Percentiles rank a stretch among this genome's conserved stretches.
These are phyloP conservation scores for Cichladusa arquata DNA, from an alignment of 2,113 vertebrate genomes.

Conservation along the genomic window DNA sequence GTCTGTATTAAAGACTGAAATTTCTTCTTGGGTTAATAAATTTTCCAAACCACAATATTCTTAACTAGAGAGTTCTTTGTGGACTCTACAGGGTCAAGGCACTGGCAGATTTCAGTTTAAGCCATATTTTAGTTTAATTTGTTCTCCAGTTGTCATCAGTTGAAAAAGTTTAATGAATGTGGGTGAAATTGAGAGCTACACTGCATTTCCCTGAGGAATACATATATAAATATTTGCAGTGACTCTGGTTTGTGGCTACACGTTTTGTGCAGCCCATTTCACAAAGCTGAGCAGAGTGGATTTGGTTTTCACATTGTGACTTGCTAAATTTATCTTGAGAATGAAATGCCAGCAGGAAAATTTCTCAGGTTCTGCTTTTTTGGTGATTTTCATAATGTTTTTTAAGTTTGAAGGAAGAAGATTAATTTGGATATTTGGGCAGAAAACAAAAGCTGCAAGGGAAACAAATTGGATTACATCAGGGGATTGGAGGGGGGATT, in stretches of 20 bases:
- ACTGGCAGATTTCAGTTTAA: not conserved
- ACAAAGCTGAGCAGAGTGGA: not conserved
- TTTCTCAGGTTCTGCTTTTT: not conserved
- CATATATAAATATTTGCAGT: not conserved
- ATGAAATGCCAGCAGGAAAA: not conserved
- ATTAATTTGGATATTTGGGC: not conserved
- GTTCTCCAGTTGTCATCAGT: not conserved
- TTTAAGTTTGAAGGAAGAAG: not conserved
- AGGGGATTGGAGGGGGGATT: not conserved
- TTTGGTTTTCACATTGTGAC: not conserved
- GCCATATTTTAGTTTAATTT: not conserved
- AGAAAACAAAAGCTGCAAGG: not conserved
- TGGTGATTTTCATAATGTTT: not conserved
- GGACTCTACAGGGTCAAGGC: fast-evolving
- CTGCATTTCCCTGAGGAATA: not conserved
- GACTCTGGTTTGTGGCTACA: not conserved
- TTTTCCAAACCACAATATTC: not conserved
- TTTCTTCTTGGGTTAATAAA: not conserved
- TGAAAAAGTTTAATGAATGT: not conserved
- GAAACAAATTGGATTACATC: not conserved
- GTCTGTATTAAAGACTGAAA: not conserved
- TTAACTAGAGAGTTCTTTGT: not conserved
- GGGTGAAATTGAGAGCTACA: not conserved
- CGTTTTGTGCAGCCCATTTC: not conserved
- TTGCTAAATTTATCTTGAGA: not conserved